phyloP scores from a whole-genome alignment of 2,113 vertebrate species.

The Bubo scandiacus region DNA sequence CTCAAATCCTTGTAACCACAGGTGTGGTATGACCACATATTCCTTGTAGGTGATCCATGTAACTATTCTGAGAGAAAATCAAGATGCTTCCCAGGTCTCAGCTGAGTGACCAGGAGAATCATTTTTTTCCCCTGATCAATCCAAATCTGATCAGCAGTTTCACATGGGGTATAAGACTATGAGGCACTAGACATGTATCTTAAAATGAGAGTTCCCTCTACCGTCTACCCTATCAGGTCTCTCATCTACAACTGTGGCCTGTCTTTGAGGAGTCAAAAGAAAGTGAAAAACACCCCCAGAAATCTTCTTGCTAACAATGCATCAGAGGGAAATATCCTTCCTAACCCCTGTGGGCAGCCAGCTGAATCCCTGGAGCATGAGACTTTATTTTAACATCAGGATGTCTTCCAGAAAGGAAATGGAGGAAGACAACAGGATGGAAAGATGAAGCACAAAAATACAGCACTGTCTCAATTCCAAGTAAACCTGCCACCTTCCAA shows the following conservation, averaged over 20 bases:
- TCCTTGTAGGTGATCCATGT: neutral
- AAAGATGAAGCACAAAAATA: neutral
- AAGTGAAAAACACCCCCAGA: neutral
- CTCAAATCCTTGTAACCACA: neutral
- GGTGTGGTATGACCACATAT: neutral
- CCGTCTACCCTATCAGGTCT: neutral
- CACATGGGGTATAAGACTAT: neutral
- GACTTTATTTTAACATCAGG: neutral
- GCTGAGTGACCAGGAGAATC: neutral
- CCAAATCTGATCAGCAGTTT: neutral
- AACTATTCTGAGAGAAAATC: neutral
- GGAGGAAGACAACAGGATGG: neutral
- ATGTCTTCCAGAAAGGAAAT: constrained; percentile 19
- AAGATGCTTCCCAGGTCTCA: neutral
- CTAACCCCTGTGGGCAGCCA: neutral
- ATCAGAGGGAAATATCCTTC: neutral
- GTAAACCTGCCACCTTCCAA: neutral
- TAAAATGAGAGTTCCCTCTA: neutral
- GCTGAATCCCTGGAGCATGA: neutral
- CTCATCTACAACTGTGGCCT: neutral
- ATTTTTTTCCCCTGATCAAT: neutral
- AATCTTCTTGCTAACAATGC: neutral
- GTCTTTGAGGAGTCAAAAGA: neutral
- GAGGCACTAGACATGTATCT: neutral
- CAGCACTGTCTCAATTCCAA: neutral